Evolutionary conservation across 1,140 invertebrate species (phyloP).

Genomic region (Sogatella furcifera): DNA sequence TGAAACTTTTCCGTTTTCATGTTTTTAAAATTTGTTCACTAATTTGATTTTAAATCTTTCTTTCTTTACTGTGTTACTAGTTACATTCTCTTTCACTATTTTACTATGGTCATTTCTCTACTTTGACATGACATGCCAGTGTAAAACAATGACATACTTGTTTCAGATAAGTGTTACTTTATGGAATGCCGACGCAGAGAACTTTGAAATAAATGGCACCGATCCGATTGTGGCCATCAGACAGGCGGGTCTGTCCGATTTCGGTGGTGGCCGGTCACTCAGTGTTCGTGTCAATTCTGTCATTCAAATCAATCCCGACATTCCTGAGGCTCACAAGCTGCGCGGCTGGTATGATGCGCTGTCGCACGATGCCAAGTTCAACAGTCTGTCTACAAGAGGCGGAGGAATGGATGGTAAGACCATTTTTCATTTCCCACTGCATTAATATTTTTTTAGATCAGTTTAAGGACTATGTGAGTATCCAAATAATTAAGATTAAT

Average conservation of each 20-base stretch:
- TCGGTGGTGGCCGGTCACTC: constrained; percentile 54
- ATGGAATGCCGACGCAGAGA: constrained; percentile 74
- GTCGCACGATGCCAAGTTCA: constrained; percentile 40
- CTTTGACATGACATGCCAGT: no score
- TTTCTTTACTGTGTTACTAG: no score
- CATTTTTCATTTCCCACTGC: not conserved
- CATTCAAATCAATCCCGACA: constrained; percentile 76
- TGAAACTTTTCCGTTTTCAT: no score
- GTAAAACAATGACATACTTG: no score
- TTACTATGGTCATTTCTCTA: no score
- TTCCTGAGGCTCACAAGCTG: constrained; percentile 73
- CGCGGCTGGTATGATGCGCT: constrained; percentile 79
- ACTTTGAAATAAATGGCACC: constrained; percentile 55
- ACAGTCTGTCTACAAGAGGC: constrained; percentile 48
- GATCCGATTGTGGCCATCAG: constrained; percentile 79
- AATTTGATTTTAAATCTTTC: no score
- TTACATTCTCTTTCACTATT: no score
- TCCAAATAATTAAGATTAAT: no score
- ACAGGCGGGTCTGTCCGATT: constrained; percentile 61
- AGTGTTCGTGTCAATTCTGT: constrained; percentile 44
- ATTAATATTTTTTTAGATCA: no score
- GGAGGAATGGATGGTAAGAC: constrained; percentile 30
- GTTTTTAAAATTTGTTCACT: no score
- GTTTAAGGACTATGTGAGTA: no score
- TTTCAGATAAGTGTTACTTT: constrained; percentile 52